phyloP scores from a whole-genome alignment of 2,113 vertebrate species.

The Xyrauchen texanus region DNA sequence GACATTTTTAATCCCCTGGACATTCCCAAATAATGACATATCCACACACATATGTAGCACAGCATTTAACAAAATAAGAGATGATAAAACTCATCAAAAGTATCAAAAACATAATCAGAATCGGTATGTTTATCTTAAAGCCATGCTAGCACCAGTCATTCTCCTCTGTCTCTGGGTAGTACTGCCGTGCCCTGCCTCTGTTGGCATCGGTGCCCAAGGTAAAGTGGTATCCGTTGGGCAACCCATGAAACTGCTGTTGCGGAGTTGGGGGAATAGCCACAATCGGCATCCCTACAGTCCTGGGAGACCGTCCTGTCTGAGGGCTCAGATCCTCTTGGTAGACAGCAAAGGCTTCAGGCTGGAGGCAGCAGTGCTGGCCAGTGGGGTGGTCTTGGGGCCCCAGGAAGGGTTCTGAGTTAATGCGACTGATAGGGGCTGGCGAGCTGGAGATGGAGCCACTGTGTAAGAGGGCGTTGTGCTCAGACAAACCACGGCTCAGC shows the following conservation, averaged over 20 bases:
- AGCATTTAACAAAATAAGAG: constrained; percentile 61
- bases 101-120: constrained; percentile 61
- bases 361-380: constrained; percentile 64
- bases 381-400: constrained; percentile 69
- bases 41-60: constrained; percentile 39
- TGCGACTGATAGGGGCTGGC: constrained; percentile 77
- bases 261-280: constrained; percentile 82
- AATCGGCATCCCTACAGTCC: constrained; percentile 78
- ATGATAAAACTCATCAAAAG: constrained; percentile 94
- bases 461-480: constrained; percentile 85
- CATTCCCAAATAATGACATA: not conserved
- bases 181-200: constrained; percentile 74
- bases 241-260: constrained; percentile 82
- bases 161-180: constrained; percentile 82
- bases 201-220: constrained; percentile 71
- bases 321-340: constrained; percentile 79
- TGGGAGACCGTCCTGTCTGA: constrained; percentile 75
- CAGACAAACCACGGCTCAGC: constrained; percentile 87
- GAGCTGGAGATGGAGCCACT: constrained; percentile 72
- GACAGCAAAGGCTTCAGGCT: constrained; percentile 80
- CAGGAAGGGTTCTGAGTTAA: constrained; percentile 88
- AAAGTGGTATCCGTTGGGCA: constrained; percentile 90
- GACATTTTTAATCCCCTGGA: constrained; percentile 19
- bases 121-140: constrained; percentile 53
- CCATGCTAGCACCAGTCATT: constrained; percentile 90